A percentile compares a stretch with the other conserved stretches of the same genome.
Evolutionary conservation across 1,140 invertebrate genomes (phyloP).

Genomic region (Druon quercuslanigerum): DNA sequence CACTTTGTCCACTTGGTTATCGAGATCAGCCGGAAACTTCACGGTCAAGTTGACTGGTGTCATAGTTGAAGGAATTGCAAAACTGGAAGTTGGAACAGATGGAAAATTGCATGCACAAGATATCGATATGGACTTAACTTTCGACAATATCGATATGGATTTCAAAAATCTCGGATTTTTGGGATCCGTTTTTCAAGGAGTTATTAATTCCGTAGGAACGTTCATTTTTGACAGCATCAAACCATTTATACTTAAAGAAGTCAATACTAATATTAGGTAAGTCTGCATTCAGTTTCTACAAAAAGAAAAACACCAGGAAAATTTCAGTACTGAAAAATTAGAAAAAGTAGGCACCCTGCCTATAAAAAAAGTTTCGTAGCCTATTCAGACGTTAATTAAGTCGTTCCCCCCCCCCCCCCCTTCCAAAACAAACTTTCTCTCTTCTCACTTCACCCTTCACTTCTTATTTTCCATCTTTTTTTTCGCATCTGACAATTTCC

Average conservation of each 20-base stretch:
- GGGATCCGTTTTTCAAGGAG: constrained; percentile 83
- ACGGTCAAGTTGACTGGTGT: constrained; percentile 84
- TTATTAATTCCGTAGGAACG: constrained; percentile 87
- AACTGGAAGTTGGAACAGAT: constrained; percentile 81
- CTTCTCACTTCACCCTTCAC: no score
- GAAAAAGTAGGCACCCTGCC: no score
- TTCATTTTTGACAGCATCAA: constrained; percentile 91
- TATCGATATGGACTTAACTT: constrained; percentile 87
- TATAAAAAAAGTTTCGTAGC: no score
- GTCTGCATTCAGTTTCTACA: constrained; percentile 24
- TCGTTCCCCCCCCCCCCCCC: no score
- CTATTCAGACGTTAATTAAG: no score
- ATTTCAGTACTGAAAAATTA: not conserved
- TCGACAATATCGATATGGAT: constrained; percentile 85
- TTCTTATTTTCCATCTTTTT: no score
- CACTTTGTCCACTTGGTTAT: constrained; percentile 83
- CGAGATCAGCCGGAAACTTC: constrained; percentile 83
- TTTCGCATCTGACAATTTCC: no score
- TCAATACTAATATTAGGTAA: constrained; percentile 80
- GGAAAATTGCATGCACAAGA: constrained; percentile 86
- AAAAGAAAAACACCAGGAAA: no score
- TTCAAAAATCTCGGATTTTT: constrained; percentile 88
- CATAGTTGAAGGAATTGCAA: constrained; percentile 80
- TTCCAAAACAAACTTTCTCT: no score
- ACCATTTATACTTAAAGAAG: constrained; percentile 86